These are phyloP conservation scores for Protomyctophum bolini DNA, from an alignment of 2,113 vertebrate species.

Conservation along the genomic window DNA sequence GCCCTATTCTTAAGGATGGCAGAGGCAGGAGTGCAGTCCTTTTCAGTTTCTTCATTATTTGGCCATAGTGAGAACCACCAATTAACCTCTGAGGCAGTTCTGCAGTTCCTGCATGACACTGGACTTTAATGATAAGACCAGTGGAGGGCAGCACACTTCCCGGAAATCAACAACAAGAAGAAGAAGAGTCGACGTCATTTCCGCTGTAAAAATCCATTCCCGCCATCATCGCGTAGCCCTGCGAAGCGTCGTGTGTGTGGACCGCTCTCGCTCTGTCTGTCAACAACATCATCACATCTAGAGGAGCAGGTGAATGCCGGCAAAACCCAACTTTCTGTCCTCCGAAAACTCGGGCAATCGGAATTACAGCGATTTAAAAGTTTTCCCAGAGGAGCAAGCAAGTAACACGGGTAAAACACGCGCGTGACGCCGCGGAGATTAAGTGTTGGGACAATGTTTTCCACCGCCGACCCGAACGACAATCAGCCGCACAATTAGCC, in stretches of 20 bases:
- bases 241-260: slow-evolving; percentile 55
- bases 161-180: too few species aligned
- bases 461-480: slow-evolving; percentile 46
- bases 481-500: slow-evolving; percentile 54
- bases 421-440: not conserved
- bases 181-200: slow-evolving; percentile 43
- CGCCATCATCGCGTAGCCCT: slow-evolving; percentile 77
- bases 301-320: slow-evolving; percentile 72
- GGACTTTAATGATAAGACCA: too few species aligned
- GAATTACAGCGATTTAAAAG: slow-evolving; percentile 9
- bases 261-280: slow-evolving; percentile 46
- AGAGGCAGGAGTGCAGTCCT: too few species aligned
- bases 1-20: too few species aligned
- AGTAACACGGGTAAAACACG: slow-evolving; percentile 47
- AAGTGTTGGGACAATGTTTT: slow-evolving; percentile 19
- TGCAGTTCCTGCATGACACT: too few species aligned
- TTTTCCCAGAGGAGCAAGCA: slow-evolving; percentile 5
- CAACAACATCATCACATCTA: slow-evolving; percentile 65
- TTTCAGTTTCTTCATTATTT: too few species aligned
- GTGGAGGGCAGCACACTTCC: too few species aligned
- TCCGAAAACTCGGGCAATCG: slow-evolving; percentile 14
- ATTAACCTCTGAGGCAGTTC: too few species aligned
- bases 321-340: slow-evolving; percentile 49
- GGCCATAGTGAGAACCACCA: too few species aligned
- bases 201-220: slow-evolving; percentile 80